These are phyloP conservation scores for Collichthys lucidus DNA, from an alignment of 2,113 vertebrate genomes.

Conservation along the genomic window DNA sequence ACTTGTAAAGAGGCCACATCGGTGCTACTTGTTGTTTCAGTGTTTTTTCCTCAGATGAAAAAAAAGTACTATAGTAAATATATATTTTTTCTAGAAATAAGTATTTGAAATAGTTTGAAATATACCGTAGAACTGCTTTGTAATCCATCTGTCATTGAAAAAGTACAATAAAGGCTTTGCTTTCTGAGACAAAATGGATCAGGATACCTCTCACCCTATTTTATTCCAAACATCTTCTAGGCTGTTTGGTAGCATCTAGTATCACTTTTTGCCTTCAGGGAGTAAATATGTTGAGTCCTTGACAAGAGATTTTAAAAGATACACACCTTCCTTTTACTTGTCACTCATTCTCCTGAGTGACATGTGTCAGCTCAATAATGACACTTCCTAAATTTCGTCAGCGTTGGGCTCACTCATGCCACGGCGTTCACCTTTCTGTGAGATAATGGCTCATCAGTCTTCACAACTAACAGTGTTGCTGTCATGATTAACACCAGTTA, in stretches of 20 bases:
- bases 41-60: background rate
- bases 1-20: background rate
- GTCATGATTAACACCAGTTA: background rate
- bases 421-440: no score
- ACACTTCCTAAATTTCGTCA: background rate
- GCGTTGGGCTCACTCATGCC: background rate
- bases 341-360: background rate
- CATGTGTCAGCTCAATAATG: background rate
- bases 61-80: no score
- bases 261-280: background rate
- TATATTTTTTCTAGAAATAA: background rate
- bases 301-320: conserved; percentile 10
- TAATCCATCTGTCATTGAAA: background rate
- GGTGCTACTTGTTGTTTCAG: background rate
- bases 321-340: background rate
- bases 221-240: background rate
- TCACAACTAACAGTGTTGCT: background rate
- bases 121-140: background rate
- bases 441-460: background rate
- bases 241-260: background rate
- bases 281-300: background rate
- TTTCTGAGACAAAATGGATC: background rate
- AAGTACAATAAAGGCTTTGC: background rate
- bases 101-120: background rate
- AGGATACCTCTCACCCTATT: background rate